Percentiles rank a stretch among this genome's conserved stretches.
Evolutionary conservation across 2,113 vertebrate genomes (phyloP).

Genomic region (Tapirus terrestris): DNA sequence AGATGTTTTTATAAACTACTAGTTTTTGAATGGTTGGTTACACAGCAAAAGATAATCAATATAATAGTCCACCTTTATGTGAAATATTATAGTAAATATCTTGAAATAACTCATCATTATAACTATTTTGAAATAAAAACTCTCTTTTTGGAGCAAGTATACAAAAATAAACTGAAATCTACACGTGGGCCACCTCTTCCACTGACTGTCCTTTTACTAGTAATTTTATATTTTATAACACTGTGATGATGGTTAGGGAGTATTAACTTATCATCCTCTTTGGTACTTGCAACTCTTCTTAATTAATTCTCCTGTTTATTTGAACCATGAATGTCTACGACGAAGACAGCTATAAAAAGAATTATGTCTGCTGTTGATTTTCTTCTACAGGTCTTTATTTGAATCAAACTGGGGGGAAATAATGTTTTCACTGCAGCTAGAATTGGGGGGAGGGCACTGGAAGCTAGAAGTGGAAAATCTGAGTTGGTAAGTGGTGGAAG

Average conservation of each 20-base stretch:
- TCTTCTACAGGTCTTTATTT: background rate
- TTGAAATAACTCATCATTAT: background rate
- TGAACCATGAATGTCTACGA: background rate
- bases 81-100: background rate
- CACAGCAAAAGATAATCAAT: background rate
- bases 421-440: background rate
- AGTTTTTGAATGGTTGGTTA: background rate
- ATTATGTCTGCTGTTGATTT: background rate
- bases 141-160: conserved; percentile 11
- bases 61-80: background rate
- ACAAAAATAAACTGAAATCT: conserved; percentile 17
- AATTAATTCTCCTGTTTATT: conserved; percentile 24
- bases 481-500: background rate
- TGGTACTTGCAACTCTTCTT: background rate
- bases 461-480: conserved; percentile 6
- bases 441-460: background rate
- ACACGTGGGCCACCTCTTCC: background rate
- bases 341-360: background rate
- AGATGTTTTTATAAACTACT: background rate
- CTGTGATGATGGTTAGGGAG: background rate
- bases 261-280: background rate
- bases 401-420: background rate
- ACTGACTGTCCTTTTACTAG: background rate
- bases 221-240: background rate
- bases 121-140: conserved; percentile 9